Percentiles rank a stretch among this genome's conserved stretches.
phyloP scores from a whole-genome alignment of 2,113 vertebrate genomes.

The Macaca fascicularis region DNA sequence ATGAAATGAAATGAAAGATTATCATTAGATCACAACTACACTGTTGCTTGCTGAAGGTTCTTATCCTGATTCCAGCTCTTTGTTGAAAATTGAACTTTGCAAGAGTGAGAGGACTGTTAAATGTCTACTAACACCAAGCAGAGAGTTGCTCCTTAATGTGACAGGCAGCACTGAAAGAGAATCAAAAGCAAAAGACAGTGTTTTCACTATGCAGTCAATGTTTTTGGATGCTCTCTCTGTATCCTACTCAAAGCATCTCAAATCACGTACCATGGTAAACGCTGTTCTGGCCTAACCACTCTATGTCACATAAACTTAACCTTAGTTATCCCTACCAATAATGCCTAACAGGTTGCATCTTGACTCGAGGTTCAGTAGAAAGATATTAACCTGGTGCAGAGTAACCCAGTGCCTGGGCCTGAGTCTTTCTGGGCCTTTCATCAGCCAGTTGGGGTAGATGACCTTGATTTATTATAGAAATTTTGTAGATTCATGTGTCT shows the following conservation, averaged over 20 bases:
- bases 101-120: not conserved
- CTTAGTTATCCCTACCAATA: too few species aligned
- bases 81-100: not conserved
- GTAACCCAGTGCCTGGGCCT: not conserved
- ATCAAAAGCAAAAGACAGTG: not conserved
- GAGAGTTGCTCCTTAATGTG: not conserved
- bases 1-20: not conserved
- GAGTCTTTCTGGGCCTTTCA: not conserved
- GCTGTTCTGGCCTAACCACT: not conserved
- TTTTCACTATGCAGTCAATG: not conserved
- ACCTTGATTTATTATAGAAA: not conserved
- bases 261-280: rapidly evolving
- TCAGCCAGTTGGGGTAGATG: not conserved
- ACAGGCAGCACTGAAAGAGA: not conserved
- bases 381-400: rapidly evolving
- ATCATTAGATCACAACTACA: not conserved
- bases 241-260: not conserved
- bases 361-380: not conserved
- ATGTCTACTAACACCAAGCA: not conserved
- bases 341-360: not conserved
- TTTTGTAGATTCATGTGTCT: not conserved
- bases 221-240: not conserved
- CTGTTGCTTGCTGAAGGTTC: not conserved
- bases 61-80: not conserved
- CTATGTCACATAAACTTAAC: not conserved